Percentiles rank a stretch among this genome's conserved stretches.
These are phyloP conservation scores for Chlorodrepanis virens DNA, from an alignment of 2,113 vertebrate species.

Conservation along the genomic window DNA sequence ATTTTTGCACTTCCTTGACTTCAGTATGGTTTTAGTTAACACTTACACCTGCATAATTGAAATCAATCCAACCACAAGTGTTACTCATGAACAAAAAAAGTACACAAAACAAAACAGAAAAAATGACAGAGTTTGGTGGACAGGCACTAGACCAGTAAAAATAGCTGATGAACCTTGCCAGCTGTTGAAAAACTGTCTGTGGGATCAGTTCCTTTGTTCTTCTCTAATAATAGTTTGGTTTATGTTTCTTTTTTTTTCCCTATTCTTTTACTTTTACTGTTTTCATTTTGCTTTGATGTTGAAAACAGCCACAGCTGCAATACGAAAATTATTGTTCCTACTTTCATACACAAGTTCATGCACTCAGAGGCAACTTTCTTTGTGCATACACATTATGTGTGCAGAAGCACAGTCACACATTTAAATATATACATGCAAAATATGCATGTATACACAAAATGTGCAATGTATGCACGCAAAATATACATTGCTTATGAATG, in stretches of 20 bases:
- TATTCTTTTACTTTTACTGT: conserved; percentile 60
- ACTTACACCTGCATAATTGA: conserved; percentile 61
- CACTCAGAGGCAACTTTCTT: conserved; percentile 12
- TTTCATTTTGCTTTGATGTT: conserved; percentile 43
- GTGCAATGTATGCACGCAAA: neutral
- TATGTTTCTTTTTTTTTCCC: conserved; percentile 43
- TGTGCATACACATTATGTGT: neutral
- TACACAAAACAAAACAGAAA: conserved; percentile 21
- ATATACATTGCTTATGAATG: neutral
- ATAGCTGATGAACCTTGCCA: conserved; percentile 61
- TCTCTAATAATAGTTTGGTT: conserved; percentile 62
- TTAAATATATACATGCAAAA: neutral
- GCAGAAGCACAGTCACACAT: neutral
- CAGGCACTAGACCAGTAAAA: conserved; percentile 44
- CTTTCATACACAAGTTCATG: conserved; percentile 46
- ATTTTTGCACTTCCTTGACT: conserved; percentile 61
- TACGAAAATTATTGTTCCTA: conserved; percentile 46
- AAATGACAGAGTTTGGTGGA: conserved; percentile 26
- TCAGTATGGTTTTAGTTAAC: conserved; percentile 43
- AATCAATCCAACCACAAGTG: conserved; percentile 25
- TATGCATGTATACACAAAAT: no score
- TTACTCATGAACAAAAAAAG: neutral
- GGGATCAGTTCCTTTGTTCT: conserved; percentile 65
- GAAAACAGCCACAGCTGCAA: conserved; percentile 55
- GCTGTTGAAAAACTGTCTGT: conserved; percentile 57